These are phyloP conservation scores for Sarcophaga variegata DNA, from an alignment of 2,888 invertebrate species.

Conservation along the genomic window DNA sequence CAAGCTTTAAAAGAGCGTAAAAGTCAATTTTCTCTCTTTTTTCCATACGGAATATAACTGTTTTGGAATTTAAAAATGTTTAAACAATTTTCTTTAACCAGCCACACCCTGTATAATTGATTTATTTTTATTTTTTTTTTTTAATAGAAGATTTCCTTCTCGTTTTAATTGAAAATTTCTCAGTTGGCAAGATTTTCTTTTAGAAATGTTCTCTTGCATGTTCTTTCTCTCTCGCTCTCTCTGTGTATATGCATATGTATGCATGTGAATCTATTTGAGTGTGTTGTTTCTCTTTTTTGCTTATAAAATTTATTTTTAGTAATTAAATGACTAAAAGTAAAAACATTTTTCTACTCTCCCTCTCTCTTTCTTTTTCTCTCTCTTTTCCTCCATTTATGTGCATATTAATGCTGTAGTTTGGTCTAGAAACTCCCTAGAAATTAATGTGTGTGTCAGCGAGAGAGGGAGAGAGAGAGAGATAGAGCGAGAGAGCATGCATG, in stretches of 20 bases:
- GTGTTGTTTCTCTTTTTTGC: background rate
- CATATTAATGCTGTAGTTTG: background rate
- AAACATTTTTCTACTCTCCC: background rate
- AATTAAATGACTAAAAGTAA: conserved; percentile 38
- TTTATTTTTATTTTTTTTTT: background rate
- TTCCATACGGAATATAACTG: too few species aligned
- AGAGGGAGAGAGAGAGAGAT: background rate
- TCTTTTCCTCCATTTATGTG: background rate
- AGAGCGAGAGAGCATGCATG: background rate
- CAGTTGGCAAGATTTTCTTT: background rate
- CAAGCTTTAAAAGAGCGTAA: background rate
- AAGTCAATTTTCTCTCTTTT: background rate
- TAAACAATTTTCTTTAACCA: background rate
- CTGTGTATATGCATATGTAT: background rate
- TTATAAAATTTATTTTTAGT: background rate
- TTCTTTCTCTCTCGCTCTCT: background rate
- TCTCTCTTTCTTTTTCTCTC: background rate
- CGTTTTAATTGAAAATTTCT: background rate
- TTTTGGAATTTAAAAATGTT: too few species aligned
- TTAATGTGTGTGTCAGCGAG: background rate
- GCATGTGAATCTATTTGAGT: background rate
- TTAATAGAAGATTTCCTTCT: too few species aligned
- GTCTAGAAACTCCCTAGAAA: background rate
- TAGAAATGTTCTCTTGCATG: background rate
- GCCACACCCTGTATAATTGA: background rate